Evolutionary conservation across 1,140 invertebrate species (phyloP).

Genomic region (Lamellibrachia luymesi): DNA sequence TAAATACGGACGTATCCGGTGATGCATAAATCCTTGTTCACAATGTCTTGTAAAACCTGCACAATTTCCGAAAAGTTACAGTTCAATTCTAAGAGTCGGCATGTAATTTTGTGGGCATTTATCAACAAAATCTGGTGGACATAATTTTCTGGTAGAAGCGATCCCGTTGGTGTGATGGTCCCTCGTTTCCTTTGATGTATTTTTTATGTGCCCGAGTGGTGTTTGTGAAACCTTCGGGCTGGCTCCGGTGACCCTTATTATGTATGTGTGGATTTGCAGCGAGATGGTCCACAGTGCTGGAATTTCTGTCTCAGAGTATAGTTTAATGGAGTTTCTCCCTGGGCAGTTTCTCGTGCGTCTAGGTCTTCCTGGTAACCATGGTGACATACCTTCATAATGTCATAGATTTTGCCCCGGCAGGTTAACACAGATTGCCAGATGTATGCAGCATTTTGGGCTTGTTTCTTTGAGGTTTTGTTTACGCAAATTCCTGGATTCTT

Average conservation of each 20-base stretch:
- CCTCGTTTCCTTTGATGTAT: neutral
- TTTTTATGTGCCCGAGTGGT: neutral
- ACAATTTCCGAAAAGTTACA: neutral
- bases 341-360: neutral
- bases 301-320: neutral
- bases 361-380: neutral
- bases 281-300: neutral
- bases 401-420: no score
- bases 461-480: no score
- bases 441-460: neutral
- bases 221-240: neutral
- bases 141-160: neutral
- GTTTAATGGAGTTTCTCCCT: neutral
- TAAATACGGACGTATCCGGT: neutral
- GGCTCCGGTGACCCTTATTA: neutral
- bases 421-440: neutral
- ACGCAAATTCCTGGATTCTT: no score
- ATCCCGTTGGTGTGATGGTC: neutral
- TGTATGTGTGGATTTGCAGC: neutral
- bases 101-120: neutral
- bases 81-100: neutral
- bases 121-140: neutral
- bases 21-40: neutral
- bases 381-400: neutral
- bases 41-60: no score